Base-by-base conservation (phyloP, 2,797 vertebrate species). In the Percopsis omiscomaycus region DNA sequence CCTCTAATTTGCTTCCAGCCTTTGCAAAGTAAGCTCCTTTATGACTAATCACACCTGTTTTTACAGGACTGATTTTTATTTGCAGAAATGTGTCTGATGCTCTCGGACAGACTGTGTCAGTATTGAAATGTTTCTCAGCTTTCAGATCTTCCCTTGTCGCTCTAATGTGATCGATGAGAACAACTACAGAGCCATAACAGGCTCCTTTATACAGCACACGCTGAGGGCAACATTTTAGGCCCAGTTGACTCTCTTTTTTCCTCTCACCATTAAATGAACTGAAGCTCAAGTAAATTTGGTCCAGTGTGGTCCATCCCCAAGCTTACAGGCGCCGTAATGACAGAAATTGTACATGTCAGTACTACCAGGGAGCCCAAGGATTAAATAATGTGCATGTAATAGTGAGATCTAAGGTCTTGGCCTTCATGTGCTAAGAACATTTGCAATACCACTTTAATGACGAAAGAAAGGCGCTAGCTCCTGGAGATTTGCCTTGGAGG, bases 21-120 rank as follows among this genome's bases (percentile, higher is more conserved):
- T 84, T 83, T 86, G 84, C 89, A 86, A 89, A 91, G 88, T 89
- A 79, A 84, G 75, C 81, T 84, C 75, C 86, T 88, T 91, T 92
- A 91, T 80, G 48, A 90, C 89, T 93, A 93, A 92, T 93, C 93
- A 92, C 91, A 92, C 89, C 80, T 82, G 82, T 88, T 42, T 9
- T 92, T 92, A 92, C 88, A 82, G 86, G 80, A 83, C 83, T 71
- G 85, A 86, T 80, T 80, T 77, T 83, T 79, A 65, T 87, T 86
- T 86, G 68, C 82, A 81, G 79, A 73, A 79, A 80, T 84, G 84
- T 73, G 86, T 82, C 83, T 67, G 69, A 71, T 84, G 85, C 87
- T 80, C 77, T 86, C 69, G 81, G 78, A 73, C 78, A 67, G 78
- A 80, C 73, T 71, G 72, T 79, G 85, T 84, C 86, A 84, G 86